Conservation (phyloP, 2,888 invertebrate genomes). For the Ophion slaviceki region DNA sequence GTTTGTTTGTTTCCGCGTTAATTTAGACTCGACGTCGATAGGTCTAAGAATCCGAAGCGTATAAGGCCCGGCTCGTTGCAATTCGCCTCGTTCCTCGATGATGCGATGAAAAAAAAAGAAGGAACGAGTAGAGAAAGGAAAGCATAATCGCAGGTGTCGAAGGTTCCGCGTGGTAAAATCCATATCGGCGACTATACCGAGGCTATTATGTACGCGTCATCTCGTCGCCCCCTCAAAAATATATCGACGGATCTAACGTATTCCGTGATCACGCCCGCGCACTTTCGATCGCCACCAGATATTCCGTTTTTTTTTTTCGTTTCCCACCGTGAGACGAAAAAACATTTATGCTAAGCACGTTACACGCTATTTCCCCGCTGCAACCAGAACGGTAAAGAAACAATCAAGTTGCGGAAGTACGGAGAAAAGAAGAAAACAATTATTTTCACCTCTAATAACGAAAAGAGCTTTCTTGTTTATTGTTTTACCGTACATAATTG, state of each 20-base stretch:
- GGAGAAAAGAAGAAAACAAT: conserved; percentile 10
- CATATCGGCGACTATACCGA: conserved; percentile 40
- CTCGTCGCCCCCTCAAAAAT: conserved; percentile 47
- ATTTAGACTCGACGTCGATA: conserved; percentile 33
- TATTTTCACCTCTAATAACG: conserved; percentile 62
- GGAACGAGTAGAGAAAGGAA: conserved; percentile 20
- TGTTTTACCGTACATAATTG: conserved; percentile 62
- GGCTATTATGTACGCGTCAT: conserved; percentile 42
- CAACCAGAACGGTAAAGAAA: not conserved
- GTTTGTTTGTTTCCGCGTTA: conserved; percentile 25
- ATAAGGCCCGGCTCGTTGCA: conserved; percentile 58
- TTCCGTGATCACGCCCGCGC: conserved; percentile 41
- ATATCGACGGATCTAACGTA: conserved; percentile 28
- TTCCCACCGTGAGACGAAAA: conserved; percentile 24
- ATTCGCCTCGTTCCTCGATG: not conserved
- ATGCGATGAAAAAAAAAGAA: conserved; percentile 22
- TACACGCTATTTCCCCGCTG: no score
- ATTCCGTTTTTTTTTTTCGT: not conserved
- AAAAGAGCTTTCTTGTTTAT: conserved; percentile 62
- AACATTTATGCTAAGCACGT: no score
- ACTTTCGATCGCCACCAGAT: not conserved
- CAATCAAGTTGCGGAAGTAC: not conserved
- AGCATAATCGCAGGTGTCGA: conserved; percentile 50
- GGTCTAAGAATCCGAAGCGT: conserved; percentile 40
- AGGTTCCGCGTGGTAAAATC: conserved; percentile 62